A percentile compares a stretch with the other conserved stretches of the same genome.
phyloP scores from a whole-genome alignment of 2,113 vertebrate genomes.

The Mesoclemmys tuberculata region DNA sequence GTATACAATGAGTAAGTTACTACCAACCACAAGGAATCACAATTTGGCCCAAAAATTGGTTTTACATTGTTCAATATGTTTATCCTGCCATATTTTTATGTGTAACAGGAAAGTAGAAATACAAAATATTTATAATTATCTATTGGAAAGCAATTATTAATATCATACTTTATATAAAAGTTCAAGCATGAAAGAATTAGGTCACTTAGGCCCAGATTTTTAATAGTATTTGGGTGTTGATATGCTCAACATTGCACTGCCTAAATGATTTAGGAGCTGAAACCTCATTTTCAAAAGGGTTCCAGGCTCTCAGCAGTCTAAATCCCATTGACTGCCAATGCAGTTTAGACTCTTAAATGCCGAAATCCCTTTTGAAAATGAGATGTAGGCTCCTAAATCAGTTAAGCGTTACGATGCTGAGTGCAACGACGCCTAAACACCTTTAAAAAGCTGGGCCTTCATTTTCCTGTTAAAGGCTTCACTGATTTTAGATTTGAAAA shows the following conservation, averaged over 20 bases:
- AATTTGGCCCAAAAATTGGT: not conserved
- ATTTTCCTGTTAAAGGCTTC: not conserved
- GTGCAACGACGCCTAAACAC: not conserved
- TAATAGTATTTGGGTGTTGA: not conserved
- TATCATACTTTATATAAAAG: not conserved
- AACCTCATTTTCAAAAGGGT: not conserved
- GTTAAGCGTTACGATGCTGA: not conserved
- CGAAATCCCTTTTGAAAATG: not conserved
- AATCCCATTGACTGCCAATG: not conserved
- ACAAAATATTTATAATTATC: not conserved
- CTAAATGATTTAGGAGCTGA: not conserved
- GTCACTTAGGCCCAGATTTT: not conserved
- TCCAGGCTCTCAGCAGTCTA: not conserved
- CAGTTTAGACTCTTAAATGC: not conserved
- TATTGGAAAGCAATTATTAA: not conserved
- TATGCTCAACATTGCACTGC: not conserved
- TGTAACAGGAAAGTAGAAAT: not conserved
- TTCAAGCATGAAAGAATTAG: not conserved
- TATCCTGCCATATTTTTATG: not conserved
- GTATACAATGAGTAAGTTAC: not conserved
- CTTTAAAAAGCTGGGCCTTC: not conserved
- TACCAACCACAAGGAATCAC: not conserved
- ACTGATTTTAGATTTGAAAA: not conserved
- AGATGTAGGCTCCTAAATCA: not conserved
- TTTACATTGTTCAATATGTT: not conserved